These are phyloP conservation scores for Telmatherina bonti DNA, from an alignment of 2,797 vertebrate species.

Conservation along the genomic window DNA sequence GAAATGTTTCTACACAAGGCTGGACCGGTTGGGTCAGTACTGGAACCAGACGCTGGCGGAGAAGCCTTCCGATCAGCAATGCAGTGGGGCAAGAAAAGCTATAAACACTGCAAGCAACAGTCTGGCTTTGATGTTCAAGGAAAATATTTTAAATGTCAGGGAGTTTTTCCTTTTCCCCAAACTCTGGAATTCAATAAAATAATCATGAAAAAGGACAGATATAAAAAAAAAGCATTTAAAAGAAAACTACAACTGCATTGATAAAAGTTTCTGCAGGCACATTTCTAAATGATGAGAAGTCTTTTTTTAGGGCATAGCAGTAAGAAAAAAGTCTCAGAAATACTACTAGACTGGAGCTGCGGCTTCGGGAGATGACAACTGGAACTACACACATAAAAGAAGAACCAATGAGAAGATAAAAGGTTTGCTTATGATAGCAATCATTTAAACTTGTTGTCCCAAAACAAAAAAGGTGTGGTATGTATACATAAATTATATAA, in stretches of 20 bases:
- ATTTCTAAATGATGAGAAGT: too few relatives aligned
- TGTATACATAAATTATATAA: background rate
- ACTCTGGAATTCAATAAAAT: background rate
- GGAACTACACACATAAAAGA: background rate
- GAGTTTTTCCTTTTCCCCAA: background rate
- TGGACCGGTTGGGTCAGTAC: slow-evolving; percentile 13
- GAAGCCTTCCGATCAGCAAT: background rate
- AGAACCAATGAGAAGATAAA: background rate
- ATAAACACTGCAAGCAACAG: slow-evolving; percentile 4
- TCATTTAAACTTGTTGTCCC: background rate
- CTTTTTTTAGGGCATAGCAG: too few relatives aligned
- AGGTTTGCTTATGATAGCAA: too few relatives aligned
- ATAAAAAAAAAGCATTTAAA: background rate
- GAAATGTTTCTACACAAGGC: slow-evolving; percentile 33
- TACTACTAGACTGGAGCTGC: background rate
- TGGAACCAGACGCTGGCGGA: background rate
- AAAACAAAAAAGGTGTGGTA: background rate
- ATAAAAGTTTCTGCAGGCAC: too few relatives aligned
- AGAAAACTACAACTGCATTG: too few relatives aligned
- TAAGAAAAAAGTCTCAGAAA: too few relatives aligned
- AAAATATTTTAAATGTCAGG: background rate
- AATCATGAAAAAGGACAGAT: background rate
- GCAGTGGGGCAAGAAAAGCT: background rate
- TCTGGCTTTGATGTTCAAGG: background rate
- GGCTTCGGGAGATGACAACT: background rate